Percentiles rank a stretch among this genome's conserved stretches.
phyloP scores from a whole-genome alignment of 2,888 invertebrate species.

The Elysia crispata region DNA sequence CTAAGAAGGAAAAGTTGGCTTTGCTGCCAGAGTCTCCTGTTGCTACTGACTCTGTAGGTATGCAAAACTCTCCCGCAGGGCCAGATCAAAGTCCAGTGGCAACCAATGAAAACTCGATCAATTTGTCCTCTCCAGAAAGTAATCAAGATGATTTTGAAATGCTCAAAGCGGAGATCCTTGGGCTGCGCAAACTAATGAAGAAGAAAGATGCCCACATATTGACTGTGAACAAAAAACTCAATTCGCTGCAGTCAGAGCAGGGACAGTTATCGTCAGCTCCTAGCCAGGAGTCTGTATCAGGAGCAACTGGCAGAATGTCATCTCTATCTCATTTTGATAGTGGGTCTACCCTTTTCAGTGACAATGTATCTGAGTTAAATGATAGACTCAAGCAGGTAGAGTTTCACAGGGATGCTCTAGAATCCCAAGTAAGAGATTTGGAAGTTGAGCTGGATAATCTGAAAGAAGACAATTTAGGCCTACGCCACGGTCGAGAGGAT shows the following conservation, averaged over 20 bases:
- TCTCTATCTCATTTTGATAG: slow-evolving; percentile 36
- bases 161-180: slow-evolving; percentile 43
- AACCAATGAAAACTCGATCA: background rate
- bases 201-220: slow-evolving; percentile 62
- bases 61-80: background rate
- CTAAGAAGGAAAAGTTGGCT: slow-evolving; percentile 35
- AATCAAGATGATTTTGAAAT: slow-evolving; percentile 29
- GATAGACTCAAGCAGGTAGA: slow-evolving; percentile 40
- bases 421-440: slow-evolving; percentile 29
- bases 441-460: slow-evolving; percentile 46
- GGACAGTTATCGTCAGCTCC: slow-evolving; percentile 36
- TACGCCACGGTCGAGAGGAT: slow-evolving; percentile 49
- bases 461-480: slow-evolving; percentile 38
- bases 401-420: slow-evolving; percentile 3
- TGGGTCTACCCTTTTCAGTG: slow-evolving; percentile 17
- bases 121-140: slow-evolving; percentile 1
- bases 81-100: background rate
- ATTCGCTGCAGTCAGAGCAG: slow-evolving; percentile 47
- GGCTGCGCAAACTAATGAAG: slow-evolving; percentile 58
- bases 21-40: slow-evolving; percentile 36
- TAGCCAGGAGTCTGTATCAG: slow-evolving; percentile 33
- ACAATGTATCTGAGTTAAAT: slow-evolving; percentile 39
- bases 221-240: slow-evolving; percentile 59
- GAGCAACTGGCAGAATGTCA: slow-evolving; percentile 29
- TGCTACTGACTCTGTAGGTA: background rate